phyloP scores from a whole-genome alignment of 2,888 invertebrate species.

The Mellilla xanthometata region DNA sequence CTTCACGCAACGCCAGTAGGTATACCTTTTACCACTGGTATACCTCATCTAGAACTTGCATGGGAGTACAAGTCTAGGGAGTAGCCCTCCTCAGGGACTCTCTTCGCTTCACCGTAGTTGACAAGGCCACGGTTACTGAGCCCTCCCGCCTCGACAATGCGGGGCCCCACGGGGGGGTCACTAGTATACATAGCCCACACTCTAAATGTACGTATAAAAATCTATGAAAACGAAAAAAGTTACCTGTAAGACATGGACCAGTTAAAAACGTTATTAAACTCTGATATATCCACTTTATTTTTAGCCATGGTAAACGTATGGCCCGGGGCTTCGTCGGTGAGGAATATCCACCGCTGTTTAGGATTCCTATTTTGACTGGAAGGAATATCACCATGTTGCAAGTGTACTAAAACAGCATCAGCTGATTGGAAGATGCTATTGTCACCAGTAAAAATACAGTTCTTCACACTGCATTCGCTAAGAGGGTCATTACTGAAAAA shows the following conservation, averaged over 20 bases:
- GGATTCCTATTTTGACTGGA: conserved; percentile 42
- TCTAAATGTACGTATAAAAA: too few species aligned
- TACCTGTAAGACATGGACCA: conserved; percentile 88
- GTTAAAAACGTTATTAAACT: conserved; percentile 85
- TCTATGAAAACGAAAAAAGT: too few species aligned
- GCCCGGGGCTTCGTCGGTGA: conserved; percentile 87
- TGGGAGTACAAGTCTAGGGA: too few species aligned
- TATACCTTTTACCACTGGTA: too few species aligned
- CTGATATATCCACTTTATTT: conserved; percentile 47
- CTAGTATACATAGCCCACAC: too few species aligned
- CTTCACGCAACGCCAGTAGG: too few species aligned
- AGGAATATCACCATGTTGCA: conserved; percentile 69
- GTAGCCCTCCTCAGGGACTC: too few species aligned
- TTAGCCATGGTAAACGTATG: conserved; percentile 77
- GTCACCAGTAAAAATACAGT: conserved; percentile 84
- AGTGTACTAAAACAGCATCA: conserved; percentile 83
- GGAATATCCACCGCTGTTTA: conserved; percentile 86
- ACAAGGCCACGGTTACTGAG: too few species aligned
- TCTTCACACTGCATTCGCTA: conserved; percentile 81
- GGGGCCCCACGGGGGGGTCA: too few species aligned
- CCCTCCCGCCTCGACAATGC: too few species aligned
- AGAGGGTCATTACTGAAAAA: conserved; percentile 76
- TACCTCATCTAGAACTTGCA: too few species aligned
- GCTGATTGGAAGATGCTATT: conserved; percentile 69
- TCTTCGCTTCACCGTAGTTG: too few species aligned